phyloP scores from a whole-genome alignment of 2,888 invertebrate species.

The Nomada goodeniana region DNA sequence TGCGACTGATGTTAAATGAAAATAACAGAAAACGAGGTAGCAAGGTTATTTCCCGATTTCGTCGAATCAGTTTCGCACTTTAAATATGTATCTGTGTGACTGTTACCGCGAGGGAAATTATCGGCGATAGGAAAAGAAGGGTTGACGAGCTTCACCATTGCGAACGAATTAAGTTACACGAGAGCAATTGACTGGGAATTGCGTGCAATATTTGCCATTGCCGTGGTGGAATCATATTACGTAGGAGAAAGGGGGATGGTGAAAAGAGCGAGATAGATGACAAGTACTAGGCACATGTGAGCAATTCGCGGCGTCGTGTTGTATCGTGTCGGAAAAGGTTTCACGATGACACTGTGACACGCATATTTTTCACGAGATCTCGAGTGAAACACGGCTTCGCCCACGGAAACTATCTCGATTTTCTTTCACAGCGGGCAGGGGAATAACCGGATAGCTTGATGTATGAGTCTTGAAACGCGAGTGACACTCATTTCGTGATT shows the following conservation, averaged over 20 bases:
- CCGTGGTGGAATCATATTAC: constrained; percentile 49
- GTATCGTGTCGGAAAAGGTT: constrained; percentile 39
- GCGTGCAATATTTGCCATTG: constrained; percentile 61
- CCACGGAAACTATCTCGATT: constrained; percentile 39
- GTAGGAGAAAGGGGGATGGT: neutral
- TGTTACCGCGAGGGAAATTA: constrained; percentile 41
- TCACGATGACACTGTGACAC: constrained; percentile 45
- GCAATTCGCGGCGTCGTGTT: constrained; percentile 46
- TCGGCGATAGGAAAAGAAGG: constrained; percentile 31
- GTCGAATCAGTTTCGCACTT: neutral
- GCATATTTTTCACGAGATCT: constrained; percentile 48
- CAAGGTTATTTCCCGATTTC: neutral
- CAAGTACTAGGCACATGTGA: constrained; percentile 11
- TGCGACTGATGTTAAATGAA: neutral
- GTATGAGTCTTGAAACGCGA: constrained; percentile 37
- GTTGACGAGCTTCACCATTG: constrained; percentile 32
- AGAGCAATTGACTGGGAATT: constrained; percentile 60
- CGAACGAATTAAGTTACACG: constrained; percentile 57
- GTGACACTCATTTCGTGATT: constrained; percentile 53
- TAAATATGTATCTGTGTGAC: constrained; percentile 5
- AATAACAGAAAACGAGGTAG: neutral
- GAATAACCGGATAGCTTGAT: constrained; percentile 45
- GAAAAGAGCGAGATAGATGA: neutral
- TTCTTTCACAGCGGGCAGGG: constrained; percentile 18
- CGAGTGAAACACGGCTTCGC: constrained; percentile 4